phyloP scores from a whole-genome alignment of 92 coral and sea anemone species.

The Zoanthus solanderi region DNA sequence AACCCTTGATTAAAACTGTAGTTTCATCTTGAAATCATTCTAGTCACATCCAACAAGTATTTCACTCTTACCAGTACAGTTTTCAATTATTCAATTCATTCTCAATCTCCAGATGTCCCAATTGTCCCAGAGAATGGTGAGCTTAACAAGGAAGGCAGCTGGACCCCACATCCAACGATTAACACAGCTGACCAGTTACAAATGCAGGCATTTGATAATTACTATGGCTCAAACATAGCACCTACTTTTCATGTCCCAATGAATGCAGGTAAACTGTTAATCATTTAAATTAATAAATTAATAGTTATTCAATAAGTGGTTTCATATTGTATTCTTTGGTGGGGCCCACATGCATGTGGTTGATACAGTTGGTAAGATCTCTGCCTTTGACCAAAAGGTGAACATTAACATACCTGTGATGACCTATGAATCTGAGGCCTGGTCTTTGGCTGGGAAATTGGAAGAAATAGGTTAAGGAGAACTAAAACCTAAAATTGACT shows the following conservation, averaged over 20 bases:
- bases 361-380: no score
- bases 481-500: no score
- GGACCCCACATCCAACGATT: neutral
- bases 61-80: no score
- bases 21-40: no score
- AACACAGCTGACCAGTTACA: neutral
- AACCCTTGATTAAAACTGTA: no score
- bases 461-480: no score
- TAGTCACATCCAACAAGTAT: no score
- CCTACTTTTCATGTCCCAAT: constrained; percentile 1
- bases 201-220: neutral
- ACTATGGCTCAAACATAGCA: neutral
- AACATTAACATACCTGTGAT: no score
- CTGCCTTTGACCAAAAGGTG: neutral
- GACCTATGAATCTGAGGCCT: no score
- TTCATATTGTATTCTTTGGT: no score
- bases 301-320: neutral
- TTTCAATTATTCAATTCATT: neutral
- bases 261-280: constrained; percentile 14
- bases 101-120: neutral
- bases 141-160: neutral
- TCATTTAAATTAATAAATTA: neutral
- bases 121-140: neutral
- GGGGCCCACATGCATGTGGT: no score
- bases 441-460: no score